Percentiles rank a stretch among this genome's conserved stretches.
phyloP scores from a whole-genome alignment of 2,113 vertebrate genomes.

The Mobula hypostoma region DNA sequence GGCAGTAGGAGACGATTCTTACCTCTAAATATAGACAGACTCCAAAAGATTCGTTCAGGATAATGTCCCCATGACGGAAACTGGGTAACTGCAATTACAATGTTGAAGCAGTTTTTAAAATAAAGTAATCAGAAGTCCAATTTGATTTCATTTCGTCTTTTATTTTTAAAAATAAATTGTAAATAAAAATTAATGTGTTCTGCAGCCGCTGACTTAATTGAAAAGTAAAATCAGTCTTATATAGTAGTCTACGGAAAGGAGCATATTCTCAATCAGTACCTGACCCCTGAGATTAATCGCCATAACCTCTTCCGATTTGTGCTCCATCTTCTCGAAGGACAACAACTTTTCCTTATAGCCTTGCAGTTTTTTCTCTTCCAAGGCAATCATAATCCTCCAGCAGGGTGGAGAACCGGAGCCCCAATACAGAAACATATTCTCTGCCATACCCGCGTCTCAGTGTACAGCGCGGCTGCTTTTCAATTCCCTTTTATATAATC shows the following conservation, averaged over 20 bases:
- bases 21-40: slow-evolving; percentile 64
- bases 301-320: slow-evolving; percentile 51
- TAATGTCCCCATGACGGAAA: slow-evolving; percentile 52
- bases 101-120: background rate
- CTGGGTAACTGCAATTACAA: slow-evolving; percentile 51
- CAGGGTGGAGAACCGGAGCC: slow-evolving; percentile 61
- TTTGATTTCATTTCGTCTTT: background rate
- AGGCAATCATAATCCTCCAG: slow-evolving; percentile 57
- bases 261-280: slow-evolving; percentile 41
- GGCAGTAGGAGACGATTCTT: slow-evolving; percentile 22
- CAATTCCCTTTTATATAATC: background rate
- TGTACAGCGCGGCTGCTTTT: too few species aligned
- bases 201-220: background rate
- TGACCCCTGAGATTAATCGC: slow-evolving; percentile 58
- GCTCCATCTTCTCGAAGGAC: slow-evolving; percentile 58
- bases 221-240: background rate
- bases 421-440: slow-evolving; percentile 55
- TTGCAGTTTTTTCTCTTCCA: slow-evolving; percentile 62
- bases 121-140: background rate
- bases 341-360: slow-evolving; percentile 53
- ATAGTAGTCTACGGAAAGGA: background rate
- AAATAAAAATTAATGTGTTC: background rate
- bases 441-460: background rate
- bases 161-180: too few species aligned
- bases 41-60: slow-evolving; percentile 59